Conservation (phyloP, 2,888 invertebrate species). For the Gasteruption jaculator region DNA sequence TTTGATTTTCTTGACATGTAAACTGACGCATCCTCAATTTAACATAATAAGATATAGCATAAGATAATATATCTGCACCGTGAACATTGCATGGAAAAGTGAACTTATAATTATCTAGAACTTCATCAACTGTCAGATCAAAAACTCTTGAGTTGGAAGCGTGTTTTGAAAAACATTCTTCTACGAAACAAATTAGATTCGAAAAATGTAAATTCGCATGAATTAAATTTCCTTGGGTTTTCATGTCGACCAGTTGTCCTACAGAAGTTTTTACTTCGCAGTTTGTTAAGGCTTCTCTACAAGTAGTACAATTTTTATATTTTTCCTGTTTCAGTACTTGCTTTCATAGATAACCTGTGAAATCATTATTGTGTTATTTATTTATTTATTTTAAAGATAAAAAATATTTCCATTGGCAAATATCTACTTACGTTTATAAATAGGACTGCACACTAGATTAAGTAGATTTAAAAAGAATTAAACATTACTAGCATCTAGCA, state of each 20-base stretch:
- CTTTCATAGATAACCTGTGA: too few relatives aligned
- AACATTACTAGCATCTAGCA: too few relatives aligned
- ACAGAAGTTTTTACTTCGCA: too few relatives aligned
- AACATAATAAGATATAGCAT: conserved; percentile 7
- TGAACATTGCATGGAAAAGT: conserved; percentile 6
- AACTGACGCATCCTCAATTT: conserved; percentile 10
- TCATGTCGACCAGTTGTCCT: conserved; percentile 10
- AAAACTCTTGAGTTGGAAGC: conserved; percentile 7
- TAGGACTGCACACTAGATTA: too few relatives aligned
- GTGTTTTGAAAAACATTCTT: conserved; percentile 7
- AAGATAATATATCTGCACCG: conserved; percentile 10
- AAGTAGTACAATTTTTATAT: too few relatives aligned
- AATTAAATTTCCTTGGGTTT: conserved; percentile 10
- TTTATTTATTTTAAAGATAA: too few relatives aligned
- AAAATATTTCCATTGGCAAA: too few relatives aligned
- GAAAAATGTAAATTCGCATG: conserved; percentile 11
- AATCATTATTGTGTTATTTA: too few relatives aligned
- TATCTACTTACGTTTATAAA: too few relatives aligned
- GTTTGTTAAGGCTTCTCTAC: too few relatives aligned
- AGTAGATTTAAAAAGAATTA: too few relatives aligned
- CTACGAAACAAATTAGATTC: conserved; percentile 8
- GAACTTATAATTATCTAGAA: conserved; percentile 5
- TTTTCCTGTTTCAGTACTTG: too few relatives aligned
- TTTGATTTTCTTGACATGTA: conserved; percentile 7
- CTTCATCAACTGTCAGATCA: conserved; percentile 10